Evolutionary conservation across 2,888 invertebrate genomes (phyloP).

Genomic region (Eupsilia transversa): DNA sequence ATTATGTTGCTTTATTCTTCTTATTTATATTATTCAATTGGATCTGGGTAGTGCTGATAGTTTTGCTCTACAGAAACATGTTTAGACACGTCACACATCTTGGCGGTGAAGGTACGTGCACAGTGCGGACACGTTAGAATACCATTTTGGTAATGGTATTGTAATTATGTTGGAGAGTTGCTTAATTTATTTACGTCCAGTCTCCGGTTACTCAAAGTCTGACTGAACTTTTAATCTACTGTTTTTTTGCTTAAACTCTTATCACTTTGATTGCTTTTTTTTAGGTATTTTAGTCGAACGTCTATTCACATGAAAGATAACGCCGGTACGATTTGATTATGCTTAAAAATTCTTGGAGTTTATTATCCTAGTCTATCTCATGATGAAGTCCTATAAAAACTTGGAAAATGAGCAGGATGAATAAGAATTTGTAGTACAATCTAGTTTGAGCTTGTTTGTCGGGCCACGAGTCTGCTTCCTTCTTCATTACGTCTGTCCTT

Average conservation of each 20-base stretch:
- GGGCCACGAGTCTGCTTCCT: neutral
- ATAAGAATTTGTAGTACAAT: conserved; percentile 36
- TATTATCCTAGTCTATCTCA: neutral
- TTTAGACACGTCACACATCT: neutral
- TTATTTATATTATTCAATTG: neutral
- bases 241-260: neutral
- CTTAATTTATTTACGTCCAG: neutral
- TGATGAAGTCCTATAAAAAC: conserved; percentile 19
- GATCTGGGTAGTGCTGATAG: neutral
- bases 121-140: too few relatives aligned
- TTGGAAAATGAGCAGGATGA: conserved; percentile 21
- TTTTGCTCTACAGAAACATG: neutral
- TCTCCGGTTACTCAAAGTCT: neutral
- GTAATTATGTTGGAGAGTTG: too few relatives aligned
- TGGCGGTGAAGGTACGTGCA: too few relatives aligned
- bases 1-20: conserved; percentile 17
- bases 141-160: too few relatives aligned
- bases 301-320: neutral
- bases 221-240: too few relatives aligned
- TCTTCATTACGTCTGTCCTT: conserved; percentile 37
- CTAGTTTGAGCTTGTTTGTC: conserved; percentile 37
- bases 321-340: neutral
- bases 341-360: neutral
- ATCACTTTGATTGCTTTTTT: neutral
- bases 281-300: neutral